Conservation (phyloP, 2,888 invertebrate species). For the Synanthedon myopaeformis region DNA sequence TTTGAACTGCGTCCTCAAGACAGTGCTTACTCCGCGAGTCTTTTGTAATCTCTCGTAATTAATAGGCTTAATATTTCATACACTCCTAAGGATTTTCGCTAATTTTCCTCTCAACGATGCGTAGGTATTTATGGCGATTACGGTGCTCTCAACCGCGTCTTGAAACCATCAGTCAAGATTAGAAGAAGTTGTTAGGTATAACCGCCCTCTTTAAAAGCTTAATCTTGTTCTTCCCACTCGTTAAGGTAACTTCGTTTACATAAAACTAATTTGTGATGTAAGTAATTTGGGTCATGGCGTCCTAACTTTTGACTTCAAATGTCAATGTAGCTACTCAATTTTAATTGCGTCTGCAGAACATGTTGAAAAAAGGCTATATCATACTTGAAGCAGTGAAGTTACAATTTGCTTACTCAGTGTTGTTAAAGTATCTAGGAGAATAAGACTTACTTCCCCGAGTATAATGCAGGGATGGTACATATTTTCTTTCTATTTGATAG, state of each 20-base stretch:
- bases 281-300: not conserved
- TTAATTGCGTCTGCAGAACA: no score
- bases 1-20: conserved; percentile 26
- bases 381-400: no score
- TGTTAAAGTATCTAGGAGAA: no score
- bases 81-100: conserved; percentile 43
- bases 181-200: conserved; percentile 25
- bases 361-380: no score
- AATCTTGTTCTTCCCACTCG: conserved; percentile 24
- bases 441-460: no score
- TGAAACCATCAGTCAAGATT: conserved; percentile 35
- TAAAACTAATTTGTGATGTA: conserved; percentile 19
- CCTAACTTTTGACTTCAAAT: no score
- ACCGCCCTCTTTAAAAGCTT: conserved; percentile 28
- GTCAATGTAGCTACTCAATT: no score
- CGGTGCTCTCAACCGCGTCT: conserved; percentile 18
- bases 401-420: no score
- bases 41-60: conserved; percentile 51
- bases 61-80: conserved; percentile 58
- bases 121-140: conserved; percentile 32
- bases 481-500: no score
- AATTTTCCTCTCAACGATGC: conserved; percentile 35
- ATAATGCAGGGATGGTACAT: no score
- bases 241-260: conserved; percentile 30
- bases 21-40: conserved; percentile 36